Evolutionary conservation across 2,888 invertebrate species (phyloP).

Genomic region (Embidobia sp.): DNA sequence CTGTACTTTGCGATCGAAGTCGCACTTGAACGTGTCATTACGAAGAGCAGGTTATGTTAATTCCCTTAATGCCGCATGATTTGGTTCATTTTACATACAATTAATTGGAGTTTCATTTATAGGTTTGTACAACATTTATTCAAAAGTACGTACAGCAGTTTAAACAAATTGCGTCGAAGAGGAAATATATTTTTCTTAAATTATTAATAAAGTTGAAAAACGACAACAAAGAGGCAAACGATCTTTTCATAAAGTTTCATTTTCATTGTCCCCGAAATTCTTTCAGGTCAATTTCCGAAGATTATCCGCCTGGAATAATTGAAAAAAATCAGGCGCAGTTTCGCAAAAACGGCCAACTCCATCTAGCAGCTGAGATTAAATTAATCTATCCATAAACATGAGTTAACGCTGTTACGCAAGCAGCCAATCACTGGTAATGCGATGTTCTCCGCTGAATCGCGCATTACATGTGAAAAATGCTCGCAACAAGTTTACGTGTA

Average conservation of each 20-base stretch:
- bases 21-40: constrained; percentile 28
- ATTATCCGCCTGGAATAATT: constrained; percentile 22
- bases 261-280: too few species aligned
- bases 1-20: constrained; percentile 32
- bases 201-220: too few species aligned
- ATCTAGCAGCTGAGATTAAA: constrained; percentile 33
- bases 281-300: too few species aligned
- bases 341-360: constrained; percentile 12
- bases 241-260: too few species aligned
- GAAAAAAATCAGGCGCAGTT: constrained; percentile 15
- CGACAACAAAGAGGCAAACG: too few species aligned
- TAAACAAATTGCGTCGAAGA: too few species aligned
- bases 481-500: constrained; percentile 36
- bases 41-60: constrained; percentile 16
- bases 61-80: not conserved
- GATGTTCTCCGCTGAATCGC: constrained; percentile 40
- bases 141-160: not conserved
- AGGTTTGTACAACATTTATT: too few species aligned
- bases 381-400: constrained; percentile 41
- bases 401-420: constrained; percentile 51
- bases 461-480: constrained; percentile 36
- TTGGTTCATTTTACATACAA: not conserved
- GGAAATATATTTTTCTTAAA: too few species aligned
- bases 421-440: constrained; percentile 51
- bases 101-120: too few species aligned